A percentile compares a stretch with the other conserved stretches of the same genome.
phyloP scores from a whole-genome alignment of 2,113 vertebrate genomes.

The Petroica traversi region DNA sequence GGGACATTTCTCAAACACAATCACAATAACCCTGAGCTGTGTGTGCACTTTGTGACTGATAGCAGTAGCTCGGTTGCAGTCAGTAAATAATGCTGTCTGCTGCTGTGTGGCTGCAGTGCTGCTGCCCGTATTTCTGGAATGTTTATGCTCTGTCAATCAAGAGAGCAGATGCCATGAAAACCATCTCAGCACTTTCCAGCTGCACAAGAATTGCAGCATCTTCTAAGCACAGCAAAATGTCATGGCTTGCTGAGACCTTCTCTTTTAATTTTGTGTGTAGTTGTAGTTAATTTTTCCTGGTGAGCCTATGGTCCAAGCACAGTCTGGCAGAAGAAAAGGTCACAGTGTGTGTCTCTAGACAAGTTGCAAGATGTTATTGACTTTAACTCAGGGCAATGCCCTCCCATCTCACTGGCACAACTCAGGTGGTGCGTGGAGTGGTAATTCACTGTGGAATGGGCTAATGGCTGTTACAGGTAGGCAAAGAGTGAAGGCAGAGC shows the following conservation, averaged over 20 bases:
- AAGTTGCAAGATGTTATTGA: neutral
- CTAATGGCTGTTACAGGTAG: neutral
- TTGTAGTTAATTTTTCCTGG: neutral
- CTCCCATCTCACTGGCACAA: neutral
- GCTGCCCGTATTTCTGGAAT: neutral
- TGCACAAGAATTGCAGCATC: neutral
- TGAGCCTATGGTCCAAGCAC: neutral
- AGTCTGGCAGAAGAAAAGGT: neutral
- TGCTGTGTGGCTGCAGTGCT: neutral
- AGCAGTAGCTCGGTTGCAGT: neutral
- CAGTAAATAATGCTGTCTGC: neutral
- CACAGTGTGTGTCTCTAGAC: neutral
- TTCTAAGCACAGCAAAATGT: neutral
- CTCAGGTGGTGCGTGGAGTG: neutral
- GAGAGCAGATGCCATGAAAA: constrained; percentile 6
- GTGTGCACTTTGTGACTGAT: neutral
- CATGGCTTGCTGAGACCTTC: neutral
- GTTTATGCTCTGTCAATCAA: constrained; percentile 12
- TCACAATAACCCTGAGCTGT: neutral
- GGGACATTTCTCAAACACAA: neutral
- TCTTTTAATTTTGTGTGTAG: neutral
- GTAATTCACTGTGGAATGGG: neutral
- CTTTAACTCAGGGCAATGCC: neutral
- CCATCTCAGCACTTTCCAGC: neutral
- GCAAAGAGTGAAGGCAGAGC: neutral